Conservation (phyloP, 2,888 invertebrate species). For the Panopea generosa region DNA sequence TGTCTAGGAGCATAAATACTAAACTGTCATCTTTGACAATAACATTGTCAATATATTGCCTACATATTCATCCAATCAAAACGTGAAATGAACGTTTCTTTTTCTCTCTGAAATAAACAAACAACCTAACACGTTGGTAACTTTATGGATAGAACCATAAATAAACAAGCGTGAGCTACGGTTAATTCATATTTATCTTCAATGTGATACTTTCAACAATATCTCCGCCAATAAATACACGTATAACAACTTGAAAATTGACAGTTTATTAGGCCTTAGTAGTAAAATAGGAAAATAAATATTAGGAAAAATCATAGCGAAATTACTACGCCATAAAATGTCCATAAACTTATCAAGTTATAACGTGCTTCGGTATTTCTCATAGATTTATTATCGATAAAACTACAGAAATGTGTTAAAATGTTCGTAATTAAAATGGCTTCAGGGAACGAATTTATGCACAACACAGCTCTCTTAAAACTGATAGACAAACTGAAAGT, state of each 20-base stretch:
- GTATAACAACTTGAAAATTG: slow-evolving; percentile 48
- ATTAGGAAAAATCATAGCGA: slow-evolving; percentile 53
- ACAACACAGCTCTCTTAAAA: too few relatives aligned
- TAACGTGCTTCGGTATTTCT: slow-evolving; percentile 2
- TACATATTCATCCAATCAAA: too few relatives aligned
- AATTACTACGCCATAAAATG: slow-evolving; percentile 56
- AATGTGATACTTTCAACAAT: slow-evolving; percentile 11
- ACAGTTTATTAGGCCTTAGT: slow-evolving; percentile 45
- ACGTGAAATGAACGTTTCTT: too few relatives aligned
- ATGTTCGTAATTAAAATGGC: background rate
- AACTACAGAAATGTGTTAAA: slow-evolving; percentile 8
- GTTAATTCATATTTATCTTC: slow-evolving; percentile 16
- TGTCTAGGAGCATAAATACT: too few relatives aligned
- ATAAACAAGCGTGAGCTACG: slow-evolving; percentile 15
- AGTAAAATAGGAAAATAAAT: slow-evolving; percentile 53
- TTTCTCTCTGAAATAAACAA: too few relatives aligned
- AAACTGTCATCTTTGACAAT: too few relatives aligned
- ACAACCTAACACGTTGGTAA: background rate
- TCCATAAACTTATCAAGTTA: slow-evolving; percentile 42
- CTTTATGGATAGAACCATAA: slow-evolving; percentile 9
- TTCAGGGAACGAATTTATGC: too few relatives aligned
- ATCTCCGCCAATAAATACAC: slow-evolving; percentile 48
- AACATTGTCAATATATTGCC: too few relatives aligned
- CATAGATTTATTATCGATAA: slow-evolving; percentile 42
- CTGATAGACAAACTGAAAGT: too few relatives aligned